Evolutionary conservation across 2,113 vertebrate species (phyloP).

Genomic region (Nanorana parkeri): DNA sequence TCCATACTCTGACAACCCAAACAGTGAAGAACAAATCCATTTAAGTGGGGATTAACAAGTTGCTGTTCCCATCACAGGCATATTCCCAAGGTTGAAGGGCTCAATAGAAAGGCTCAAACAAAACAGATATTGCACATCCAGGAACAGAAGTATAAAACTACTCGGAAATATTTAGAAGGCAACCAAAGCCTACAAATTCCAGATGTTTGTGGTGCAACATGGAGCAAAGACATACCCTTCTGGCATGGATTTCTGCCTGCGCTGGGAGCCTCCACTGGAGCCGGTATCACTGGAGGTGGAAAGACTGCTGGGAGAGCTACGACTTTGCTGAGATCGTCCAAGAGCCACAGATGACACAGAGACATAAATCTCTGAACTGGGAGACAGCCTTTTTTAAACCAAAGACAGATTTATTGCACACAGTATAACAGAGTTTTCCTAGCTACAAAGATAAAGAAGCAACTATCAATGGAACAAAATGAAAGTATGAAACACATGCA

Average conservation of each 20-base stretch:
- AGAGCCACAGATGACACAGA: conserved; percentile 88
- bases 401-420: conserved; percentile 47
- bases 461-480: background rate
- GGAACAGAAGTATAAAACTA: too few relatives aligned
- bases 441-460: background rate
- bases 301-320: conserved; percentile 84
- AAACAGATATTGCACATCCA: background rate
- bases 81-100: background rate
- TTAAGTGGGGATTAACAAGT: too few relatives aligned
- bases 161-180: background rate
- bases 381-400: conserved; percentile 80
- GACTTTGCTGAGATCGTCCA: conserved; percentile 84
- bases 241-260: conserved; percentile 90
- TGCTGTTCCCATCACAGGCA: too few relatives aligned
- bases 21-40: too few relatives aligned
- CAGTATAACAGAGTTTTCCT: background rate
- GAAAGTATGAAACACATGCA: background rate
- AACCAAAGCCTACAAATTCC: background rate
- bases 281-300: conserved; percentile 87
- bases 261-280: conserved; percentile 81
- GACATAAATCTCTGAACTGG: conserved; percentile 90
- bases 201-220: conserved; percentile 5
- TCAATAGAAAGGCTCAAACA: background rate
- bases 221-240: conserved; percentile 80
- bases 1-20: too few relatives aligned